phyloP scores from a whole-genome alignment of 2,888 invertebrate species.

The Rhopalosiphum nymphaeae region DNA sequence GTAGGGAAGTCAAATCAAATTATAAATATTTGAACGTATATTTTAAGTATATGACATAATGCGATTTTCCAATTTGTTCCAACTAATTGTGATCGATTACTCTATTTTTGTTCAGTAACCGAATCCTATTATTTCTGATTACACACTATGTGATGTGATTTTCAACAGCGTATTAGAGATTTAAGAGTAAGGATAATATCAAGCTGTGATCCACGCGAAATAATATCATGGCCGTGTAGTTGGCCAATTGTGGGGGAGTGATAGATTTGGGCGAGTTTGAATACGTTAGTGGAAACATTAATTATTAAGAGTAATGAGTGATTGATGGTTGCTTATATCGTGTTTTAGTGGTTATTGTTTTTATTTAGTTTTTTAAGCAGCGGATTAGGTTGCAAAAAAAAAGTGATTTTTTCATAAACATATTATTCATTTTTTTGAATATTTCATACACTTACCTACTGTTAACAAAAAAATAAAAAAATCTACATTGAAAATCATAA shows the following conservation, averaged over 20 bases:
- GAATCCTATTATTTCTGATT: conserved; percentile 13
- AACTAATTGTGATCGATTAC: conserved; percentile 17
- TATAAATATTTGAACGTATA: conserved; percentile 2
- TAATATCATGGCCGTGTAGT: neutral
- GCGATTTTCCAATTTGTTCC: conserved; percentile 1
- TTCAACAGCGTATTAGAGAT: neutral
- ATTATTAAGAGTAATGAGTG: neutral
- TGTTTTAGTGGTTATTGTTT: neutral
- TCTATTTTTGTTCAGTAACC: neutral
- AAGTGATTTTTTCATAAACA: neutral
- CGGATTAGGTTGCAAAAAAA: neutral
- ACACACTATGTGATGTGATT: neutral
- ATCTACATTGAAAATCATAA: neutral
- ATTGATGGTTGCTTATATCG: neutral
- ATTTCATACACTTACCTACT: neutral
- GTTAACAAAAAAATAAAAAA: neutral
- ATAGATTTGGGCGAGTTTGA: neutral
- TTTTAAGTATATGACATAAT: conserved; percentile 11
- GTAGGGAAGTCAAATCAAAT: neutral
- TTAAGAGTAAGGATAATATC: neutral
- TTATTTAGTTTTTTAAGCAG: neutral
- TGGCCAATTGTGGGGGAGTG: neutral
- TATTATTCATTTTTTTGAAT: neutral
- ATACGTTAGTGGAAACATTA: neutral
- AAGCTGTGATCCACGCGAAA: neutral